These are phyloP conservation scores for Pachyramphus minor DNA, from an alignment of 2,113 vertebrate genomes.

Conservation along the genomic window DNA sequence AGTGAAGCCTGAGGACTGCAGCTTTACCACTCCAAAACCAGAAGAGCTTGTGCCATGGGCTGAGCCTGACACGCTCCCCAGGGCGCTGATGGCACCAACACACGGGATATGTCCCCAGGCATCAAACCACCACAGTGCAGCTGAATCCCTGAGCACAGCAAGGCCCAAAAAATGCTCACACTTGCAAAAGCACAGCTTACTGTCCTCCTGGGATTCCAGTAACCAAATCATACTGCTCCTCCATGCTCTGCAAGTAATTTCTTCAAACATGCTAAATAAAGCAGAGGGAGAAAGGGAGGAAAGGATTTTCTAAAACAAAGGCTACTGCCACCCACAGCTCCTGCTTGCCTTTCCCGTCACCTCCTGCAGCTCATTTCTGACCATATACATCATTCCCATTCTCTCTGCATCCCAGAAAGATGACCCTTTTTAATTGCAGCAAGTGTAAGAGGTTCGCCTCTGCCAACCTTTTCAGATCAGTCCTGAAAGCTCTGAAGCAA, in stretches of 20 bases:
- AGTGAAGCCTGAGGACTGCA: background rate
- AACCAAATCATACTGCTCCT: background rate
- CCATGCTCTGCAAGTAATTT: background rate
- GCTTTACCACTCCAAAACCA: background rate
- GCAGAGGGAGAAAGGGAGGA: background rate
- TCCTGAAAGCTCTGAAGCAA: background rate
- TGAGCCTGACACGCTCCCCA: rapidly evolving
- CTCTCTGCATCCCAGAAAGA: background rate
- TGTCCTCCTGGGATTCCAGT: background rate
- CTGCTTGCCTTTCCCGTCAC: background rate
- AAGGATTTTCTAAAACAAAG: background rate
- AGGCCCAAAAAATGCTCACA: background rate
- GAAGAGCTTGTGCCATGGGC: background rate
- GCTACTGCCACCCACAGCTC: background rate
- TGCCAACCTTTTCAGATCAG: background rate
- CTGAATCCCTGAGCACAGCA: background rate
- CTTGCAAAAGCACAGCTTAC: background rate
- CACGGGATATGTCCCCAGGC: background rate
- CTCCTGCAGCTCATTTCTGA: background rate
- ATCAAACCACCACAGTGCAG: rapidly evolving
- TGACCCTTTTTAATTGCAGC: background rate
- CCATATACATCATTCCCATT: background rate
- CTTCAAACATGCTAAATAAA: background rate
- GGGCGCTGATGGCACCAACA: background rate
- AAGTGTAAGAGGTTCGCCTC: background rate